Percentiles rank a stretch among this genome's conserved stretches.
phyloP scores from a whole-genome alignment of 2,797 vertebrate species.

The Tokudaia tokunoshimensis region DNA sequence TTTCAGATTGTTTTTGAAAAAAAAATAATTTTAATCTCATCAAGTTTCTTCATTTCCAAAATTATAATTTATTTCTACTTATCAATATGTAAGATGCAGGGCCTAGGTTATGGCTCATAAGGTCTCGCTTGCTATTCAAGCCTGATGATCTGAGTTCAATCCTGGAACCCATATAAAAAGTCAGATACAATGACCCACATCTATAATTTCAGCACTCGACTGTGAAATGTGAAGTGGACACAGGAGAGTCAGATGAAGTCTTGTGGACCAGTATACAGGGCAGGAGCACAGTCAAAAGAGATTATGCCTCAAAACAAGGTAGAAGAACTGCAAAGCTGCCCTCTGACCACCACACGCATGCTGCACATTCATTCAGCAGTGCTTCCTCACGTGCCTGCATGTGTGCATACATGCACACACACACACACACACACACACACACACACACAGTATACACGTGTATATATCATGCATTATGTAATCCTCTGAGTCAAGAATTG shows the following conservation, averaged over 20 bases:
- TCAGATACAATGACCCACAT: background rate
- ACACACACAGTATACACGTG: too few species aligned
- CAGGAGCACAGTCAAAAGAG: too few species aligned
- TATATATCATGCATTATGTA: background rate
- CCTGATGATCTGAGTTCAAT: background rate
- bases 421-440: background rate
- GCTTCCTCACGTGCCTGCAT: background rate
- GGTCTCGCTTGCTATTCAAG: background rate
- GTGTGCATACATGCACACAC: accelerated
- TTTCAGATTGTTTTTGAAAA: background rate
- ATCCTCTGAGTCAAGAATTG: background rate
- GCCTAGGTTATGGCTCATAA: background rate
- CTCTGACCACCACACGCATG: too few species aligned
- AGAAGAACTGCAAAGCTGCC: background rate
- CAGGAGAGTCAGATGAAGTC: too few species aligned
- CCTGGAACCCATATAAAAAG: background rate
- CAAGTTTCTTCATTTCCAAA: background rate
- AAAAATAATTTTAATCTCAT: background rate
- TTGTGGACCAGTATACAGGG: background rate
- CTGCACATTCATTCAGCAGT: background rate
- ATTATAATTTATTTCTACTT: background rate
- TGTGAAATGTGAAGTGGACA: background rate
- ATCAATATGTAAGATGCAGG: background rate
- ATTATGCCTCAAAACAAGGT: background rate
- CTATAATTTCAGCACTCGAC: background rate